These are phyloP conservation scores for Tangara arthus DNA, from an alignment of 2,797 vertebrate species.

Conservation along the genomic window DNA sequence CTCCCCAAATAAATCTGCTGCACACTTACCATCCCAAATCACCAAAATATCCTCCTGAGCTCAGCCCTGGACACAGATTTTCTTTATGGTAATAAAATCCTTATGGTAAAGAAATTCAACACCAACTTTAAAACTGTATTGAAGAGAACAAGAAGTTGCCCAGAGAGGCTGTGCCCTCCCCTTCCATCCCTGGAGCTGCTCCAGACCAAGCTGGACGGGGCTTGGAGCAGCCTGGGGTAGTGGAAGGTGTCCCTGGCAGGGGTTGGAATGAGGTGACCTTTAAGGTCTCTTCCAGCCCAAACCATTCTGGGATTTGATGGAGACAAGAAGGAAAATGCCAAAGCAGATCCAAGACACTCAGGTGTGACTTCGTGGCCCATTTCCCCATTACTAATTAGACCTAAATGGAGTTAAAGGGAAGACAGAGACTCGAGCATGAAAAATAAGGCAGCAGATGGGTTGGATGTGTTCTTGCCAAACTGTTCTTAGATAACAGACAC, in stretches of 20 bases:
- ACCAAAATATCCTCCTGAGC: background rate
- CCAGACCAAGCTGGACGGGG: background rate
- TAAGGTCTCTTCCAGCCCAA: background rate
- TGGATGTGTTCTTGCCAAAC: background rate
- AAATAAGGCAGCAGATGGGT: background rate
- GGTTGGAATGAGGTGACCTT: background rate
- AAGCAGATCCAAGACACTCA: background rate
- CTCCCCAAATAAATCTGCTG: background rate
- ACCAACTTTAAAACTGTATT: background rate
- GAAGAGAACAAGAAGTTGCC: background rate
- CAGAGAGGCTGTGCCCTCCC: background rate
- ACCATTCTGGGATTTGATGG: background rate
- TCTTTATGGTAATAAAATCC: background rate
- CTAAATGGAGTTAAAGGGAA: background rate
- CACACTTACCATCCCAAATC: background rate
- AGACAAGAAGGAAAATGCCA: background rate
- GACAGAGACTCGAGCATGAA: rapidly evolving
- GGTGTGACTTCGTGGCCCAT: background rate
- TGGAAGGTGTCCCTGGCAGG: background rate
- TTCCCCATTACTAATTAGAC: background rate
- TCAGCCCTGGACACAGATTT: background rate
- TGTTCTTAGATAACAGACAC: background rate
- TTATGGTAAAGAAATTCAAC: background rate
- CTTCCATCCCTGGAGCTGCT: background rate
- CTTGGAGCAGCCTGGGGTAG: rapidly evolving